phyloP scores from a whole-genome alignment of 1,140 invertebrate genomes.

The Hydropsyche tenuis region DNA sequence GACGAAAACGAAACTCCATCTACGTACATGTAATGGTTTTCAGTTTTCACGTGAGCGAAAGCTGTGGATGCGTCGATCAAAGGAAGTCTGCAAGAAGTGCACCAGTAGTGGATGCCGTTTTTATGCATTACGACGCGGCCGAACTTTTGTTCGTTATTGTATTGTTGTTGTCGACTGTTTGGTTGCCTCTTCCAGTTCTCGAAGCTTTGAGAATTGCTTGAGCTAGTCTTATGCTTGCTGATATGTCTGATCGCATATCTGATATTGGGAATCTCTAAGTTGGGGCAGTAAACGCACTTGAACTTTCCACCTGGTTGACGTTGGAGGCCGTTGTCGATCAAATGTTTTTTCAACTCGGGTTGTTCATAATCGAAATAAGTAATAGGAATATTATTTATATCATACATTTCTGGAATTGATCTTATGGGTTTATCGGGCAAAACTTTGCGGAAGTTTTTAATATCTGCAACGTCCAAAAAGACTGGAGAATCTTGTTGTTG shows the following conservation, averaged over 20 bases:
- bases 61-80: slow-evolving; percentile 29
- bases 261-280: slow-evolving; percentile 29
- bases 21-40: slow-evolving; percentile 35
- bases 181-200: slow-evolving; percentile 36
- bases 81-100: slow-evolving; percentile 31
- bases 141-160: slow-evolving; percentile 23
- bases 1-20: slow-evolving; percentile 34
- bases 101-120: slow-evolving; percentile 38
- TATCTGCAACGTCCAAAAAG: slow-evolving; percentile 27
- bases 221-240: slow-evolving; percentile 29
- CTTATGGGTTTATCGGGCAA: slow-evolving; percentile 32
- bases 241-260: slow-evolving; percentile 20
- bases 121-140: slow-evolving; percentile 32
- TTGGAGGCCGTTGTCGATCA: slow-evolving; percentile 23
- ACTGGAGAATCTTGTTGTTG: neutral
- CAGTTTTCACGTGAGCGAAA: slow-evolving; percentile 37
- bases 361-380: slow-evolving; percentile 25
- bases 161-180: slow-evolving; percentile 17
- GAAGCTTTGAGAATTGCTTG: slow-evolving; percentile 11
- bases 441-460: slow-evolving; percentile 33
- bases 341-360: slow-evolving; percentile 27
- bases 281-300: slow-evolving; percentile 29
- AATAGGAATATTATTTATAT: slow-evolving; percentile 29
- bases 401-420: slow-evolving; percentile 27
- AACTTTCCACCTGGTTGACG: slow-evolving; percentile 28